phyloP scores from a whole-genome alignment of 2,888 invertebrate species.

The Latheticus oryzae region DNA sequence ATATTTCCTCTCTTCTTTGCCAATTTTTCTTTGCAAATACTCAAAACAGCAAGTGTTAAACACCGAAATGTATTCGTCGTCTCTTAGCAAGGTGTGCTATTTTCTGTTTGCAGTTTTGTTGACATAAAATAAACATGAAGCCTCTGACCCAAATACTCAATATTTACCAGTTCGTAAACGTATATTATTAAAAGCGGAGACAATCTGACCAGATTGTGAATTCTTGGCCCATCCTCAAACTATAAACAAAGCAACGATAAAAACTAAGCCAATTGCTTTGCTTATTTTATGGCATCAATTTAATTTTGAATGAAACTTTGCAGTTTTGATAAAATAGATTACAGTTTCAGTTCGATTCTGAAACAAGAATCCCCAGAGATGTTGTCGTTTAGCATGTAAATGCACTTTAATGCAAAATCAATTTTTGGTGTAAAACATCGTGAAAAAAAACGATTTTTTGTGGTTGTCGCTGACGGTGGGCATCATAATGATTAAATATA shows the following conservation, averaged over 20 bases:
- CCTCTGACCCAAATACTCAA: constrained; percentile 38
- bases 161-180: constrained; percentile 35
- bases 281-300: constrained; percentile 27
- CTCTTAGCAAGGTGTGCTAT: background rate
- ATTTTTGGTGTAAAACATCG: constrained; percentile 18
- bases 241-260: constrained; percentile 37
- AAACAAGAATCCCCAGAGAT: background rate
- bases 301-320: constrained; percentile 15
- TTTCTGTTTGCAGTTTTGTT: no score
- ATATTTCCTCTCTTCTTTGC: no score
- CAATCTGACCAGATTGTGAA: constrained; percentile 37
- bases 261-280: constrained; percentile 22
- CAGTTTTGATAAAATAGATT: constrained; percentile 13
- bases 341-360: background rate
- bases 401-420: constrained; percentile 10
- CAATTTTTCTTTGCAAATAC: no score
- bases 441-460: constrained; percentile 17
- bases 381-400: constrained; percentile 9
- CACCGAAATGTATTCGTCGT: constrained; percentile 9
- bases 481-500: constrained; percentile 38
- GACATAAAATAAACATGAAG: constrained; percentile 36
- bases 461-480: constrained; percentile 16
- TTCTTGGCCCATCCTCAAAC: constrained; percentile 36
- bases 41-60: no score
- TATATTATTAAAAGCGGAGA: constrained; percentile 40